Base-by-base conservation (phyloP, 1,140 invertebrate species). In the Zaprionus kolodkinae region DNA sequence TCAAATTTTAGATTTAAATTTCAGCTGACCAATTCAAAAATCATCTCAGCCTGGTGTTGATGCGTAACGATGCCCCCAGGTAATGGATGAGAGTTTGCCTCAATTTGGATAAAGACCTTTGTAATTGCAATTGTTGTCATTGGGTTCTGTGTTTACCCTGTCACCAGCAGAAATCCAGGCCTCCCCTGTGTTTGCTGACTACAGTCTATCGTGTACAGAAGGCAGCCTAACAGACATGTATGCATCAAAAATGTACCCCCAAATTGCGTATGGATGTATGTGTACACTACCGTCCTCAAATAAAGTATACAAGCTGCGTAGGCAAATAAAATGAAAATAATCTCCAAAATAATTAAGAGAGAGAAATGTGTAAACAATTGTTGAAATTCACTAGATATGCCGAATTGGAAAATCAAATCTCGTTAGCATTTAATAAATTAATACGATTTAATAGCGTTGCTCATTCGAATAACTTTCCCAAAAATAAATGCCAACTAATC, bases 241-340 rank as follows among this genome's bases (percentile, higher is more conserved):
- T 11, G 15, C 17, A 10, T 48, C 45, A 10, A n/a, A 45, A 45
- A 45, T 45, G 40, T 9, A 10, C 6, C 40, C 40, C 40, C n/a
- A 45, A 45, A 45, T 45, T 45, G 15, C 40, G 40, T 45, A 38
- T 38, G 21, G 1, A 21, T 21, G 21, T 21, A 2, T 21, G 61
- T 56, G 45, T 21, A 61, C 36, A 54, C 48, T 17, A 57, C 69
- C 59, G 66, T 63, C 21, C 25, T 57, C 62, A 62, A 61, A 68
- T 68, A 61, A 68, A 38, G 65, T 45, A 62, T 56, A 55, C 57
- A 21, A 13, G n/a, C 54, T 11, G 12, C 30, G 13, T 71, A 17
- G n/a, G 15, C 27, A 56, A 40, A 40, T 12, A 40, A n/a, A 40
- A 30, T 63, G 15, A 17, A 45, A 45, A 45, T 15, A 45, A 45